Conservation (phyloP, 2,797 vertebrate species). For the Australoheros facetus region DNA sequence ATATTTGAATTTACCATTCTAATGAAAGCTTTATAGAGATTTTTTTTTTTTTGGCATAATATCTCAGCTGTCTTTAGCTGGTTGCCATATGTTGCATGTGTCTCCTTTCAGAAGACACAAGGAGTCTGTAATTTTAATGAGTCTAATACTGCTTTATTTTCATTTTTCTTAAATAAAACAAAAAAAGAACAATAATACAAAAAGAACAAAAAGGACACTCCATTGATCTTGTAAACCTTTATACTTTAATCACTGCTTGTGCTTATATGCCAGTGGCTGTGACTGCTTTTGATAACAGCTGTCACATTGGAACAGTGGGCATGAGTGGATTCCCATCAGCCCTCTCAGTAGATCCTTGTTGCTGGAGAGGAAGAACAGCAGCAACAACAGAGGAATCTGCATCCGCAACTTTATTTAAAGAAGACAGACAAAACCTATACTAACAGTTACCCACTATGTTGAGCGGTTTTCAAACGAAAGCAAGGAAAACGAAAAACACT, state of each 20-base stretch:
- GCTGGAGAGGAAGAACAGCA: slow-evolving; percentile 6
- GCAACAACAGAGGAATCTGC: background rate
- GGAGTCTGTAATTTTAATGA: slow-evolving; percentile 19
- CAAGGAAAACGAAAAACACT: background rate
- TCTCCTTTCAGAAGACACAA: background rate
- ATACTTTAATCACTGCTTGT: slow-evolving; percentile 29
- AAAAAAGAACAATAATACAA: background rate
- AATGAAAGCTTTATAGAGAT: background rate
- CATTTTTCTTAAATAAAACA: slow-evolving; percentile 43
- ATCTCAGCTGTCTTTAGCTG: background rate
- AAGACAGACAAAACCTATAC: slow-evolving; percentile 18
- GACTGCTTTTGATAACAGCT: slow-evolving; percentile 26
- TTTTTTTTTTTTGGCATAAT: background rate
- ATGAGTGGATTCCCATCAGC: slow-evolving; percentile 45
- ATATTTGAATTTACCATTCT: background rate
- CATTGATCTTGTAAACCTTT: slow-evolving; percentile 63
- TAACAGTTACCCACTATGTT: background rate
- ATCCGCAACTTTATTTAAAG: background rate
- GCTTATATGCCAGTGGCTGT: slow-evolving; percentile 12
- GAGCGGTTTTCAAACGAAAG: background rate
- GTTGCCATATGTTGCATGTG: slow-evolving; percentile 2
- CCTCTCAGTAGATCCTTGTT: slow-evolving; percentile 2
- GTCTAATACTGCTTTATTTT: slow-evolving; percentile 40
- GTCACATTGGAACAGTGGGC: slow-evolving; percentile 44
- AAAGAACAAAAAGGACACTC: slow-evolving; percentile 22